Conservation (phyloP, 2,797 vertebrate species). For the Chaetophractus vellerosus region DNA sequence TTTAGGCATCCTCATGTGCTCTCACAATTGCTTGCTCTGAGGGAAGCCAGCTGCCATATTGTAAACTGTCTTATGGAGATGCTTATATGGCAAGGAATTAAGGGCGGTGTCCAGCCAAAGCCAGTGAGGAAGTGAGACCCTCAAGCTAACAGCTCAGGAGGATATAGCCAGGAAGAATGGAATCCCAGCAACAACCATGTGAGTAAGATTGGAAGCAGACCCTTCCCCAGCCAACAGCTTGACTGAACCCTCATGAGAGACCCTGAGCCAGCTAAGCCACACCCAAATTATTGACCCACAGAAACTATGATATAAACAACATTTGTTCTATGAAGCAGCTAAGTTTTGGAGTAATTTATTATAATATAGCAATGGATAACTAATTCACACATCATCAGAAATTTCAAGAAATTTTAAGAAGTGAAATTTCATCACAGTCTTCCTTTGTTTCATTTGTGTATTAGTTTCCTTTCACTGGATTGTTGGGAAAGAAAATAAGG, state of each 20-base stretch:
- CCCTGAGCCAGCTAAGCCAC: background rate
- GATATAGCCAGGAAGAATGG: background rate
- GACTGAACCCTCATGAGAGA: background rate
- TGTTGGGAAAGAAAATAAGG: background rate
- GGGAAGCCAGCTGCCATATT: background rate
- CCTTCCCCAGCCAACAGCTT: background rate
- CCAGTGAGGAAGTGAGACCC: background rate
- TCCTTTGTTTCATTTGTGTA: background rate
- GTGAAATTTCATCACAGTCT: background rate
- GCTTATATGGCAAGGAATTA: background rate
- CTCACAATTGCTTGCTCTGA: background rate
- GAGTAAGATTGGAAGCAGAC: background rate
- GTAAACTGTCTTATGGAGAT: background rate
- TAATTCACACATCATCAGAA: background rate
- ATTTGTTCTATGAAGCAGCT: background rate
- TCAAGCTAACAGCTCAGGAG: background rate
- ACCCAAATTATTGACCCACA: background rate
- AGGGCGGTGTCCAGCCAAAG: background rate
- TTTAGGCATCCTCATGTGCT: background rate
- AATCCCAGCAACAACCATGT: background rate
- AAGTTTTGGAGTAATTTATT: background rate
- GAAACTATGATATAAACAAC: background rate
- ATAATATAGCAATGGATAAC: background rate
- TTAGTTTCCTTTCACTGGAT: background rate
- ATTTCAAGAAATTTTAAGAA: slow-evolving; percentile 25